Evolutionary conservation across 1,140 invertebrate genomes (phyloP).

Genomic region (Carcinoscorpius rotundicauda): DNA sequence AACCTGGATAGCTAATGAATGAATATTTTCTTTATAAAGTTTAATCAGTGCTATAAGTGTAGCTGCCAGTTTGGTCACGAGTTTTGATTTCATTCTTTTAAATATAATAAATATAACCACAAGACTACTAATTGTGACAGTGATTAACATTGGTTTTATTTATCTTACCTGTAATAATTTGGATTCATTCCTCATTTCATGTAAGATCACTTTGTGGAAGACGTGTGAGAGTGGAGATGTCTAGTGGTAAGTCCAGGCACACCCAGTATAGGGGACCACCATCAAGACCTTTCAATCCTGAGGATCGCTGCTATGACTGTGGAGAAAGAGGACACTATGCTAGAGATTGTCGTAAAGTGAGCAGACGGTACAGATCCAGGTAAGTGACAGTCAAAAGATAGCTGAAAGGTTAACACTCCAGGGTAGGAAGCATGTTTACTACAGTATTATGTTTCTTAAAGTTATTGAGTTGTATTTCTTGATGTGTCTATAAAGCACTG

Average conservation of each 20-base stretch:
- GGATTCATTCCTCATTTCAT: constrained; percentile 9
- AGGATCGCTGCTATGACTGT: constrained; percentile 84
- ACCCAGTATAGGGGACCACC: constrained; percentile 32
- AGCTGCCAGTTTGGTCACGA: too few relatives aligned
- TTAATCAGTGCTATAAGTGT: too few relatives aligned
- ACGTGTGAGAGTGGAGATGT: constrained; percentile 80
- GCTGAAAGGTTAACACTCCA: too few relatives aligned
- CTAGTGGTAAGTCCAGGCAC: constrained; percentile 53
- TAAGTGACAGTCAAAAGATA: not conserved
- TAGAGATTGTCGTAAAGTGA: constrained; percentile 57
- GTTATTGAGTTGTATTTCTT: too few relatives aligned
- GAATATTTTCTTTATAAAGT: too few relatives aligned
- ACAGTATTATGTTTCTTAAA: too few relatives aligned
- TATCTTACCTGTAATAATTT: not conserved
- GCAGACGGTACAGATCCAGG: constrained; percentile 9
- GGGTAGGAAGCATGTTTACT: too few relatives aligned
- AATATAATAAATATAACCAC: not conserved
- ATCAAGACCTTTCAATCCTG: constrained; percentile 53
- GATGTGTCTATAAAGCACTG: too few relatives aligned
- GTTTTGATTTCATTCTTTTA: too few relatives aligned
- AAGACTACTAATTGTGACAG: constrained; percentile 1
- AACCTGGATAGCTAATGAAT: too few relatives aligned
- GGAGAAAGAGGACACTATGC: constrained; percentile 83
- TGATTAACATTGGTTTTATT: not conserved
- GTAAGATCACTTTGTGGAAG: constrained; percentile 68